Base-by-base conservation (phyloP, 2,797 vertebrate genomes). In the Strix occidentalis region DNA sequence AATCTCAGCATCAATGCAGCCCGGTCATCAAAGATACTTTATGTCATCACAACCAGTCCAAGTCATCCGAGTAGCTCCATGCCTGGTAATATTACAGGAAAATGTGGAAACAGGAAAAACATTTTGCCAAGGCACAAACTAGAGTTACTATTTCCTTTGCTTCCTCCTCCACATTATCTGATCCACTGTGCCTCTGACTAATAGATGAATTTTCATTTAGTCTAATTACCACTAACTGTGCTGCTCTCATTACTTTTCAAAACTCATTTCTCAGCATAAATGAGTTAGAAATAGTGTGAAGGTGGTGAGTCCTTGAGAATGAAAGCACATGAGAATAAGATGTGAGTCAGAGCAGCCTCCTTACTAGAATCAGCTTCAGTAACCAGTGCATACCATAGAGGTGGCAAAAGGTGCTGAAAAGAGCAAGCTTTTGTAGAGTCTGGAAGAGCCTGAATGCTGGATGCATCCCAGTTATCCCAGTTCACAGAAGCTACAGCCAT, bases 11-110 rank as follows among this genome's bases (percentile, higher is more conserved):
- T 98, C 45, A 98, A 98, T 3, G 98, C 98, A 50, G 98, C 92
- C 95, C 98, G 56, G 5, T 99, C 99, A 76, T 98, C 99, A 76
- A 99, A 99, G 97, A 99, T 99, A 74, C 98, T 99, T 86, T 99
- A 99, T n/a, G 99, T 99, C 94, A 99, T 99, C 98, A 99, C 99
- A 82, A 99, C 99, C 96, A 99, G 99, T 97, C 99, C 99, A 46
- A 98, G 98, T 87, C 99, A 99, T 91, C 98, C 98, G 20, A 98
- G 98, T 35, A 98, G 98, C 97, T 98, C 98, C 93, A 98, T 99
- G 98, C 99, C 99, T 98, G 99, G 99, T 99, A 99, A 99, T 98
- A 45, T 56, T 74, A 93, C 79, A 88, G 66, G 21, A 45, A 87
- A 77, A 65, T 5, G 4, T 46, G 53, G 29, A 69, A 90, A 93